These are phyloP conservation scores for Callochromis pleurospilus DNA, from an alignment of 2,113 vertebrate species.

Conservation along the genomic window DNA sequence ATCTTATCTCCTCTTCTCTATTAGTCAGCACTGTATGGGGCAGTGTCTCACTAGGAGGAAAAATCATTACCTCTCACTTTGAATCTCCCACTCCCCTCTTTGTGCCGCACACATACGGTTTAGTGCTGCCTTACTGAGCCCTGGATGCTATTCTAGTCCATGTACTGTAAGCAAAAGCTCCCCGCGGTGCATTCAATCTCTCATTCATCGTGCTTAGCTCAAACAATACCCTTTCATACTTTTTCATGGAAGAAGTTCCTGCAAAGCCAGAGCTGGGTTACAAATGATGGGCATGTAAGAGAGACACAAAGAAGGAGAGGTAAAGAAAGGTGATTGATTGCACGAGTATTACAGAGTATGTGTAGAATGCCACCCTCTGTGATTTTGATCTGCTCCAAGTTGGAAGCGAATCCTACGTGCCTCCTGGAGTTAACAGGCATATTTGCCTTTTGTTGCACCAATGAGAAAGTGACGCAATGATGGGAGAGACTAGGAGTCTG, in stretches of 20 bases:
- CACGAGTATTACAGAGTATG: slow-evolving; percentile 4
- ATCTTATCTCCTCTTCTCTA: background rate
- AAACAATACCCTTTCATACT: background rate
- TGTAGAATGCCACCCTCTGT: slow-evolving; percentile 25
- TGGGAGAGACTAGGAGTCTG: background rate
- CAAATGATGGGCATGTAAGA: background rate
- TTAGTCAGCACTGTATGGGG: background rate
- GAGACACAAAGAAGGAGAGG: background rate
- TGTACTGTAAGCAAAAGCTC: background rate
- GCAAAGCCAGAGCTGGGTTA: background rate
- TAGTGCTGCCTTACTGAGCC: background rate
- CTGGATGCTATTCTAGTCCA: background rate
- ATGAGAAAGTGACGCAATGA: background rate
- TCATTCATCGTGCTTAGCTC: background rate
- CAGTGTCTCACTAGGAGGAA: background rate
- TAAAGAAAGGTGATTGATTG: slow-evolving; percentile 33
- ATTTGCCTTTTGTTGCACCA: slow-evolving; percentile 22
- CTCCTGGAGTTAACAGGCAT: slow-evolving; percentile 7
- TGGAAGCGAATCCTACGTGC: slow-evolving; percentile 15
- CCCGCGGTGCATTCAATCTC: background rate
- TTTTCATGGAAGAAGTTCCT: background rate
- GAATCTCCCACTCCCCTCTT: background rate
- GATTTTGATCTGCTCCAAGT: slow-evolving; percentile 23
- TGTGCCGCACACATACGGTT: background rate
- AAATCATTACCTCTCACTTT: slow-evolving; percentile 13